A percentile compares a stretch with the other conserved stretches of the same genome.
Conservation (phyloP, 1,140 invertebrate species). For the Elymnias hypermnestra region DNA sequence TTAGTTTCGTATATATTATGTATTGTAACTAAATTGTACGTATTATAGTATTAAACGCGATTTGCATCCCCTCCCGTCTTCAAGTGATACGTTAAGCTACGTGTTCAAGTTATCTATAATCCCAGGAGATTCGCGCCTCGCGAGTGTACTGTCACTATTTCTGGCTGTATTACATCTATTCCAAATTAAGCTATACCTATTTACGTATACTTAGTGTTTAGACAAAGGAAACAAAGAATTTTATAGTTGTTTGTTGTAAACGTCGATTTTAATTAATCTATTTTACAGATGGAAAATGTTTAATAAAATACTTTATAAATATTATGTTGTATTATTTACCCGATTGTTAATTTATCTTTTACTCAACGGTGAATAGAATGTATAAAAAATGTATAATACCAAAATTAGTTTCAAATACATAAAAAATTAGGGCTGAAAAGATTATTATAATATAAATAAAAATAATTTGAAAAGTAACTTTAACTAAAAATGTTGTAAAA, state of each 20-base stretch:
- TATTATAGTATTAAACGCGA: conserved; percentile 14
- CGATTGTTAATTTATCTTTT: no score
- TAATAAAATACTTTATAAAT: conserved; percentile 73
- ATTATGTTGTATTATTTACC: conserved; percentile 25
- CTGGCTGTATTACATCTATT: conserved; percentile 33
- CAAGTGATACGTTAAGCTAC: conserved; percentile 41
- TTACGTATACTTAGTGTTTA: conserved; percentile 55
- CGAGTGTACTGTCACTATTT: conserved; percentile 15
- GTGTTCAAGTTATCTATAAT: conserved; percentile 42
- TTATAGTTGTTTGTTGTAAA: conserved; percentile 74
- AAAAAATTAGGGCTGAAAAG: no score
- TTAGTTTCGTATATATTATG: conserved; percentile 8
- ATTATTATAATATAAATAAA: no score
- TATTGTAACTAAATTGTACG: conserved; percentile 13
- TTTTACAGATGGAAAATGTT: conserved; percentile 73
- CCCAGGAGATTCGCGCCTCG: conserved; percentile 20
- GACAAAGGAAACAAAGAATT: conserved; percentile 59
- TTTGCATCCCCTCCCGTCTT: conserved; percentile 27
- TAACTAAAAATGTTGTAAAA: no score
- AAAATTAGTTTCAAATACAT: no score
- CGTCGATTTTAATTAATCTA: conserved; percentile 73
- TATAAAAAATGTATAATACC: no score
- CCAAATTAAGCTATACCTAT: conserved; percentile 42
- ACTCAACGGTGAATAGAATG: no score
- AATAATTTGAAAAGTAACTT: no score